Evolutionary conservation across 2,113 vertebrate species (phyloP).

Genomic region (Thermophis baileyi): DNA sequence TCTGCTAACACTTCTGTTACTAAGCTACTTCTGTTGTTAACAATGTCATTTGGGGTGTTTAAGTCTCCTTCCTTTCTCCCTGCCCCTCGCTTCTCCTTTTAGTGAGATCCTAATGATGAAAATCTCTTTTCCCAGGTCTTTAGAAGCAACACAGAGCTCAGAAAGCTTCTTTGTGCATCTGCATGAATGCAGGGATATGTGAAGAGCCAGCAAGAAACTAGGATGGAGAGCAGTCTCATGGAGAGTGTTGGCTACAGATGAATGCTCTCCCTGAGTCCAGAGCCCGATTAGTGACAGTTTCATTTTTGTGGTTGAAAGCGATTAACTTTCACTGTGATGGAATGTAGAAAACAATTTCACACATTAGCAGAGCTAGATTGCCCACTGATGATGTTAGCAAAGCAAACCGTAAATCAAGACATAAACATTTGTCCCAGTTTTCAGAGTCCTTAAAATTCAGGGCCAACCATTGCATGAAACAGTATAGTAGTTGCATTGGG

Average conservation of each 20-base stretch:
- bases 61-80: neutral
- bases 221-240: neutral
- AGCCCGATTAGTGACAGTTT: constrained; percentile 24
- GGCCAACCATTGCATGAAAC: neutral
- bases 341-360: constrained; percentile 52
- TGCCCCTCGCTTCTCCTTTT: neutral
- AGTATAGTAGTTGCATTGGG: neutral
- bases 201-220: neutral
- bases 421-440: constrained; percentile 13
- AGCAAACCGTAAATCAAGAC: constrained; percentile 28
- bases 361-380: constrained; percentile 50
- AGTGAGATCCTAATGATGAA: neutral
- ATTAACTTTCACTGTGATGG: constrained; percentile 34
- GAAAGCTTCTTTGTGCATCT: neutral
- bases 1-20: neutral
- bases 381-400: constrained; percentile 24
- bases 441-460: neutral
- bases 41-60: neutral
- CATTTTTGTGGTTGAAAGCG: constrained; percentile 30
- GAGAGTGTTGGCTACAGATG: neutral
- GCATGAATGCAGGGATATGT: neutral
- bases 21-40: neutral
- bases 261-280: constrained; percentile 12
- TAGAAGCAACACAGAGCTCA: neutral
- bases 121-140: neutral